Base-by-base conservation (phyloP, 2,113 vertebrate species). In the Hiodon tergisus region DNA sequence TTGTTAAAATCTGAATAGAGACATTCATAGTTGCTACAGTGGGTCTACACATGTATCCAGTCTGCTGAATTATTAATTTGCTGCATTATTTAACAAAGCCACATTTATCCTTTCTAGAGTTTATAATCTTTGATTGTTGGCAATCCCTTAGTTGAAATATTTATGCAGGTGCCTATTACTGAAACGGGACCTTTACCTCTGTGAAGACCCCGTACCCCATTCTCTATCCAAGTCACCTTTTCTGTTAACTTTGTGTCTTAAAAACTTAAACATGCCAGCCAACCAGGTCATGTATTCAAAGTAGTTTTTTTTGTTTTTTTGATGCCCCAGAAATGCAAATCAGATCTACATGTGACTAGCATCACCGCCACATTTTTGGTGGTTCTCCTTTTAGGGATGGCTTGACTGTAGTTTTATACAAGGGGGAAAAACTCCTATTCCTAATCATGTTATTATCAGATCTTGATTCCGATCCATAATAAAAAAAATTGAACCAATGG, bases 41-140 rank as follows among this genome's bases (percentile, higher is more conserved):
- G 78, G 75, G 70, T 78, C 69, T 66, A 57, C 59, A 69, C 61
- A n/a, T 77, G 71, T 67, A 65, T 67, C 55, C 71, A 58, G 71
- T 48, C 16, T 51, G 11, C 1, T 55, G 63, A 84, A 88, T 85
- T 78, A 85, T 85, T 84, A 6, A 86, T 81, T 59, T 1, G 2
- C 60, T 83, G 81, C 78, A 83, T 86, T 84, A 84, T 85, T 86
- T 70, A 88, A 81, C 79, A 86, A 86, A 80, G 81, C 71, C 81
- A 77, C 81, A 79, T 85, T 83, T 86, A 83, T 83, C 57, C 52
- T 80, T 83, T 75, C n/a, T 51, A 71, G 60, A 67, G 77, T 71
- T 83, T 85, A 84, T 83, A 73, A 82, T 87, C 77, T 81, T 83
- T 86, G 47, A 54, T 53, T 76, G 77, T 77, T 80, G 82, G 72